These are phyloP conservation scores for Rhopalosiphum maidis DNA, from an alignment of 1,140 invertebrate species.

Conservation along the genomic window DNA sequence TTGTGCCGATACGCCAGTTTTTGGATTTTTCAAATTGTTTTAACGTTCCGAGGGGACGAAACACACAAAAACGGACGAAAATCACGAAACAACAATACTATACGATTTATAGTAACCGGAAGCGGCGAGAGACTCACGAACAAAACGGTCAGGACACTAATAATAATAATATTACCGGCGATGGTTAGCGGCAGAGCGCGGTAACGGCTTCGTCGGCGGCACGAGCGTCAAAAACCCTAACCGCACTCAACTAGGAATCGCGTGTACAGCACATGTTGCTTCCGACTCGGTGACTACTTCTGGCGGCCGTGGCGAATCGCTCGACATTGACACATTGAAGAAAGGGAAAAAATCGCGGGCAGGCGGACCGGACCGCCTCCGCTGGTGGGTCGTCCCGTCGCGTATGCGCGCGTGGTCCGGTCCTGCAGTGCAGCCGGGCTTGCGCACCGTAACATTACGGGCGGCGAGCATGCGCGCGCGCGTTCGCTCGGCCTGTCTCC, in stretches of 20 bases:
- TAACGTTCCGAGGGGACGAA: not conserved
- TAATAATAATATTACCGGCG: not conserved
- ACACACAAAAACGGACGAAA: not conserved
- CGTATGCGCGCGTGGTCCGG: constrained; percentile 27
- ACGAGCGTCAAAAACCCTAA: constrained; percentile 41
- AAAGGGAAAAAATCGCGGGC: constrained; percentile 4
- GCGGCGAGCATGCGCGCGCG: not conserved
- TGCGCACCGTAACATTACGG: not conserved
- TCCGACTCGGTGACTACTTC: constrained; percentile 21
- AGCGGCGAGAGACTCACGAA: not conserved
- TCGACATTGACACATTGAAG: constrained; percentile 53
- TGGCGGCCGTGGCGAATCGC: constrained; percentile 35
- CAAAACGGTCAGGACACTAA: not conserved
- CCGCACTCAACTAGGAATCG: constrained; percentile 50
- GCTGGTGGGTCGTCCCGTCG: constrained; percentile 24
- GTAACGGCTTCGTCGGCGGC: not conserved
- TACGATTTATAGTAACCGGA: not conserved
- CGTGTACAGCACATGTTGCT: constrained; percentile 52
- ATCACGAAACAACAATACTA: not conserved
- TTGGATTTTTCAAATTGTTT: not conserved
- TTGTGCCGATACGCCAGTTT: not conserved
- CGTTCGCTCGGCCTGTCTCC: not conserved
- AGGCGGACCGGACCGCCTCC: not conserved
- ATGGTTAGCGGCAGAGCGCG: not conserved
- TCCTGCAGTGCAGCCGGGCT: constrained; percentile 1